A percentile compares a stretch with the other conserved stretches of the same genome.
phyloP scores from a whole-genome alignment of 2,888 invertebrate genomes.

The Machimus atricapillus region DNA sequence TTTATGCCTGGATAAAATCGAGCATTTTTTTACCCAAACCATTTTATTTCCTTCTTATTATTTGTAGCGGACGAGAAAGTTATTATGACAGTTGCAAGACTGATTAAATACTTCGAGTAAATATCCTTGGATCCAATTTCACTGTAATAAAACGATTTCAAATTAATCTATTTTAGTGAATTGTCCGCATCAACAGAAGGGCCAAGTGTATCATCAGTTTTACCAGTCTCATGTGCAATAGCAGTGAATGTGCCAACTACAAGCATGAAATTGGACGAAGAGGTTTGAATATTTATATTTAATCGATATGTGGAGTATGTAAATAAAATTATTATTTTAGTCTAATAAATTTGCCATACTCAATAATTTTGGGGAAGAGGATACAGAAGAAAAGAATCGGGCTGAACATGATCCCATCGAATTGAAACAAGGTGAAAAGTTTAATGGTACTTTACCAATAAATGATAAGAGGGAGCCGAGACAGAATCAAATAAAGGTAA shows the following conservation, averaged over 20 bases:
- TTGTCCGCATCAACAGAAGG: background rate
- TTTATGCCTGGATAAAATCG: background rate
- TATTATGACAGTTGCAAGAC: conserved; percentile 13
- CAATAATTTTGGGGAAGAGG: conserved; percentile 41
- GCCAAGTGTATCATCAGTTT: conserved; percentile 45
- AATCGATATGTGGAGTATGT: background rate
- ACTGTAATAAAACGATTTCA: background rate
- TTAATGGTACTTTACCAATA: background rate
- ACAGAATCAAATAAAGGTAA: background rate
- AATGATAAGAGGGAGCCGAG: background rate
- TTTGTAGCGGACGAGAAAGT: background rate
- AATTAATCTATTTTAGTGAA: background rate
- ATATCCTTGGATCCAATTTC: background rate
- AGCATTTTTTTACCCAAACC: background rate
- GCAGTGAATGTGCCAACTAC: conserved; percentile 42
- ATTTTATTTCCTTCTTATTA: background rate
- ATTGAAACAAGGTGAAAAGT: conserved; percentile 21
- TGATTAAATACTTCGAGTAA: conserved; percentile 16
- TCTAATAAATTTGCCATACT: conserved; percentile 46
- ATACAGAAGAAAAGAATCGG: background rate
- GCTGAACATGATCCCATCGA: conserved; percentile 43
- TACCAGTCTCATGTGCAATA: conserved; percentile 44
- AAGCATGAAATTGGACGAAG: conserved; percentile 44
- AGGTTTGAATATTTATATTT: conserved; percentile 24
- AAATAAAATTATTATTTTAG: conserved; percentile 16